Evolutionary conservation across 2,113 vertebrate genomes (phyloP).

Genomic region (Toxotes chatareus): DNA sequence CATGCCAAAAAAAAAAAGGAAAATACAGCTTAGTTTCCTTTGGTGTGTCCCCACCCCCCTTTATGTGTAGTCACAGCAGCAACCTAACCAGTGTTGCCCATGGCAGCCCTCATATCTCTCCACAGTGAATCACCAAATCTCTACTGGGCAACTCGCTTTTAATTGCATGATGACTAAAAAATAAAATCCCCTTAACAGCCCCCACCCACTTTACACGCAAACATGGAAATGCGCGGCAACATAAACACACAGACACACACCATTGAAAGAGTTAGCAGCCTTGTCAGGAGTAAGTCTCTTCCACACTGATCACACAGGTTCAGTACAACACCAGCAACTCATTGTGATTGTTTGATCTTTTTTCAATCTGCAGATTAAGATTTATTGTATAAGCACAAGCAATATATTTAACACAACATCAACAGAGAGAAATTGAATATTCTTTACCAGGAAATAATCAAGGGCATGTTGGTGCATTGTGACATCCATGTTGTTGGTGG

Average conservation of each 20-base stretch:
- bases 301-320: not conserved
- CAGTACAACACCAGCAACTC: not conserved
- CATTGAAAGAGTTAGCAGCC: constrained; percentile 1
- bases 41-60: constrained; percentile 12
- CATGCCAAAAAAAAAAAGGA: constrained; percentile 34
- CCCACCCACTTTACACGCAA: constrained; percentile 35
- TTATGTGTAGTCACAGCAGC: constrained; percentile 28
- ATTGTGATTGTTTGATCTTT: too few relatives aligned
- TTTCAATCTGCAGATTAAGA: constrained; percentile 2
- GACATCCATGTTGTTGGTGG: not conserved
- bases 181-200: constrained; percentile 48
- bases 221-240: constrained; percentile 12
- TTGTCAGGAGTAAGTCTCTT: not conserved
- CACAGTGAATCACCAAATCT: constrained; percentile 60
- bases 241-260: constrained; percentile 6
- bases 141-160: constrained; percentile 56
- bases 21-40: constrained; percentile 25
- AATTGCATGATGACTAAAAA: constrained; percentile 76
- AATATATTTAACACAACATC: not conserved
- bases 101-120: constrained; percentile 33
- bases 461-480: not conserved
- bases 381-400: not conserved
- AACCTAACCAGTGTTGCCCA: constrained; percentile 26
- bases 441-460: not conserved
- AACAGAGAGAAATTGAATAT: not conserved